Conservation (phyloP, 2,113 vertebrate species). For the Corythoichthys haematopterus region DNA sequence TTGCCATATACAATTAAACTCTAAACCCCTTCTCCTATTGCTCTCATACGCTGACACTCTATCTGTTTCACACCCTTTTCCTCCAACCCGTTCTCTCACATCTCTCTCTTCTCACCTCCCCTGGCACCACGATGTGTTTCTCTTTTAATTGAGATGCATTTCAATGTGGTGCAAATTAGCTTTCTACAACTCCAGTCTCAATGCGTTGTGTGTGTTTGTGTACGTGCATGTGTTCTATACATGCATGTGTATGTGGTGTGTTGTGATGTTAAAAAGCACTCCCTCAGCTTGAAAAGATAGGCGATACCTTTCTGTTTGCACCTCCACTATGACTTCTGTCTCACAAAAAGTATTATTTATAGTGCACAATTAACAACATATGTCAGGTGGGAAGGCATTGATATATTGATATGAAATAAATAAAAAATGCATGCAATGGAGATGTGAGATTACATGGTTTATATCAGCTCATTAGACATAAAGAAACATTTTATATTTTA, state of each 20-base stretch:
- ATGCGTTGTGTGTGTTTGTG: constrained; percentile 21
- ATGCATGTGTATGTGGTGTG: constrained; percentile 5
- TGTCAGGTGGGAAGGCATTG: constrained; percentile 22
- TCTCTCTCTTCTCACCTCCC: constrained; percentile 63
- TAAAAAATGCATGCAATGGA: background rate
- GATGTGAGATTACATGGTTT: constrained; percentile 22
- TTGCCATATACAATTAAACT: constrained; percentile 60
- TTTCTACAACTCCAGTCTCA: constrained; percentile 67
- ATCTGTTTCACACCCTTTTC: constrained; percentile 64
- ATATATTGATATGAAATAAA: background rate
- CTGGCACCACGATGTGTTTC: constrained; percentile 68
- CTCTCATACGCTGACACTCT: constrained; percentile 61
- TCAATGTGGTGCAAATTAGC: constrained; percentile 72
- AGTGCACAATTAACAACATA: constrained; percentile 28
- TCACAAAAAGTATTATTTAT: constrained; percentile 46
- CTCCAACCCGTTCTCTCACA: constrained; percentile 63
- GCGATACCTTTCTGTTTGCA: constrained; percentile 30
- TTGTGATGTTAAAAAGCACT: constrained; percentile 32
- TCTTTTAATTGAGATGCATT: constrained; percentile 73
- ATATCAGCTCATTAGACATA: constrained; percentile 47
- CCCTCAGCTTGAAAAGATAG: constrained; percentile 47
- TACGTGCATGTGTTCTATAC: background rate
- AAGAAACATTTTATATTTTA: background rate
- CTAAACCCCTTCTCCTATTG: constrained; percentile 27
- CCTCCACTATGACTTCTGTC: constrained; percentile 38